phyloP scores from a whole-genome alignment of 2,797 vertebrate species.

The Chelonia mydas region DNA sequence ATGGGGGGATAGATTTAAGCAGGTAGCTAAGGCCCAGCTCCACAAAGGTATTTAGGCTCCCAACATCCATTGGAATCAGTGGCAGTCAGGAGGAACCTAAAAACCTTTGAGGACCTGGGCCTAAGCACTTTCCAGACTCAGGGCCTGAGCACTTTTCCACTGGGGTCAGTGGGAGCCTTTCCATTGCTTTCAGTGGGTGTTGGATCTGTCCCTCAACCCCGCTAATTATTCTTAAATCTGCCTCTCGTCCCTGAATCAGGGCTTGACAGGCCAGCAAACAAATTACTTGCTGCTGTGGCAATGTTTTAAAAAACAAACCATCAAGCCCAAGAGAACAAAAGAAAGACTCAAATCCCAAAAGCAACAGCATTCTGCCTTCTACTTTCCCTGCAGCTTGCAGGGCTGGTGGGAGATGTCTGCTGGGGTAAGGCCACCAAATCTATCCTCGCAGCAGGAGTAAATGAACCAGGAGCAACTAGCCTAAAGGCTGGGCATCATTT shows the following conservation, averaged over 20 bases:
- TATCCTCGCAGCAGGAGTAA: background rate
- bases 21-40: background rate
- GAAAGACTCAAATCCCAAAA: background rate
- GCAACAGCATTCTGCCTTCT: background rate
- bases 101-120: background rate
- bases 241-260: background rate
- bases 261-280: background rate
- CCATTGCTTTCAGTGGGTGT: background rate
- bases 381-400: background rate
- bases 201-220: background rate
- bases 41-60: background rate
- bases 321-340: background rate
- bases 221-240: background rate
- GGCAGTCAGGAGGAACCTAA: background rate
- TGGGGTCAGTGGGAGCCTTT: background rate
- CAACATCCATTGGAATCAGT: background rate
- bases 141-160: background rate
- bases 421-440: background rate
- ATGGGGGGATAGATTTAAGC: background rate
- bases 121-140: background rate
- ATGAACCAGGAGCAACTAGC: background rate
- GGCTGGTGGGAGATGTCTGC: background rate
- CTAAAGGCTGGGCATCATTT: accelerated
- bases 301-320: background rate
- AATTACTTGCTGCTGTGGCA: background rate